Conservation (phyloP, 2,113 vertebrate species). For the Micromys minutus region DNA sequence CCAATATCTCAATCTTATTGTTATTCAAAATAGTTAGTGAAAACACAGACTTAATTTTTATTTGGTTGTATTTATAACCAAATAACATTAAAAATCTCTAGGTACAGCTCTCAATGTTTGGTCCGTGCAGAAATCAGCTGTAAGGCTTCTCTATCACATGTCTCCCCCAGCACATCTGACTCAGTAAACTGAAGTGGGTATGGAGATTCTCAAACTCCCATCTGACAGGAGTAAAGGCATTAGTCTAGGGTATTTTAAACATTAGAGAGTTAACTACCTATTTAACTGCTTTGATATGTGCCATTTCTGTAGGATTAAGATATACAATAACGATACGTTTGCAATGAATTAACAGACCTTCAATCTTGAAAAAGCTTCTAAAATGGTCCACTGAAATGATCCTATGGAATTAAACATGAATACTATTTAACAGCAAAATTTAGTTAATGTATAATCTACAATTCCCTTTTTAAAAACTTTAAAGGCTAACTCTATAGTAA, state of each 20-base stretch:
- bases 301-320: slow-evolving; percentile 66
- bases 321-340: slow-evolving; percentile 76
- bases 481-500: slow-evolving; percentile 78
- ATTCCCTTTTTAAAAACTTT: slow-evolving; percentile 77
- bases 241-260: slow-evolving; percentile 40
- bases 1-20: background rate
- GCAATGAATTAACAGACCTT: slow-evolving; percentile 65
- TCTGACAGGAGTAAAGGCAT: background rate
- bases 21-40: slow-evolving; percentile 41
- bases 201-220: background rate
- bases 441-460: slow-evolving; percentile 80
- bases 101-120: background rate
- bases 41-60: slow-evolving; percentile 45
- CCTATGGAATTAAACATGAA: slow-evolving; percentile 81
- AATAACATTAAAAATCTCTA: slow-evolving; percentile 18
- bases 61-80: slow-evolving; percentile 46
- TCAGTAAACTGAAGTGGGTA: background rate
- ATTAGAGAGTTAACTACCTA: slow-evolving; percentile 74
- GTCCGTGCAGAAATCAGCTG: background rate
- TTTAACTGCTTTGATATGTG: slow-evolving; percentile 74
- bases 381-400: slow-evolving; percentile 78
- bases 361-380: slow-evolving; percentile 78
- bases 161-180: background rate
- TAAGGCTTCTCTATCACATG: background rate
- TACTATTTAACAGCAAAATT: slow-evolving; percentile 81